Base-by-base conservation (phyloP, 2,797 vertebrate species). In the Brachyrhaphis roseni region DNA sequence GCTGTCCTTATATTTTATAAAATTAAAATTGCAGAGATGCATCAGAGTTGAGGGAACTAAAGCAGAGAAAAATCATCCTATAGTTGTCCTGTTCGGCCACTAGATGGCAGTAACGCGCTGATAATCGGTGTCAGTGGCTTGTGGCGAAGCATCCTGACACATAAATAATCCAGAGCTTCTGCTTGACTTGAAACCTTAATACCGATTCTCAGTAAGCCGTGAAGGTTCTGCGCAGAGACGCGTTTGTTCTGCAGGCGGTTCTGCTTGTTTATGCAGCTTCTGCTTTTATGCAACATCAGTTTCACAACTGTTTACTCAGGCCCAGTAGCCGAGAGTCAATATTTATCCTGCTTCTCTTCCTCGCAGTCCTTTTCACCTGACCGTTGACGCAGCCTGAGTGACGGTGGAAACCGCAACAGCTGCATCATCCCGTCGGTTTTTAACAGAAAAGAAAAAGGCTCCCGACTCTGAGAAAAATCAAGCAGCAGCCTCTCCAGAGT, bases 401-500 rank as follows among this genome's bases (percentile, higher is more conserved):
- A 87, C 88, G 59, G 86, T 36, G 68, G 8, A 74, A 87, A 80
- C 83, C 80, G 16, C 80, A 78, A 81, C 78, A 41, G 84, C 80
- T 77, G 78, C 84, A 82, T 80, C 88, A 84, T 84, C 88, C 36
- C 55, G 47, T 41, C 26, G 7, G 81, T 87, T 79, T 80, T 31
- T 34, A 64, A 36, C 7, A 36, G 59, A 4, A 20, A 59, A 36
- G 18, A 64, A 68, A 41, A 90, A 76, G 23, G 82, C 78, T 84
- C 83, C 76, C 73, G 74, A 84, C 87, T 82, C 85, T 74, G 72
- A 72, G 76, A 85, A 88, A 88, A 90, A 88, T 89, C 86, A 88
- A 91, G 90, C 90, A 78, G 86, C 87, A 91, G 84, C 77, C 87
- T 92, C 86, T 91, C 84, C 87, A 80, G 90, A 90, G 90, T 93